Percentiles rank a stretch among this genome's conserved stretches.
These are phyloP conservation scores for Balaeniceps rex DNA, from an alignment of 2,113 vertebrate species.

Conservation along the genomic window DNA sequence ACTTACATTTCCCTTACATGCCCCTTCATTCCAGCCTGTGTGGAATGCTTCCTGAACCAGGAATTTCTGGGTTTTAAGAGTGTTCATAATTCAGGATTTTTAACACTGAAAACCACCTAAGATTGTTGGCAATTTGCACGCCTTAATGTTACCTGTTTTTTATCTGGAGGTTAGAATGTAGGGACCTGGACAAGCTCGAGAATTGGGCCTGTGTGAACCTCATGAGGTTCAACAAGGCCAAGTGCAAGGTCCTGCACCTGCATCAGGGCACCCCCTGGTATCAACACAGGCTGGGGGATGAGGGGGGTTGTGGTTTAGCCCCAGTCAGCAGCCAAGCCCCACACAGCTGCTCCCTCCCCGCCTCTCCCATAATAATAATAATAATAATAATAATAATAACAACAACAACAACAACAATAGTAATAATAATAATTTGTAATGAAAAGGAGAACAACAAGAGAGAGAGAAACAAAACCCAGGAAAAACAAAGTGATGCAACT, in stretches of 20 bases:
- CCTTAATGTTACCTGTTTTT: not conserved
- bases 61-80: not conserved
- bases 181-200: not conserved
- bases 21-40: not conserved
- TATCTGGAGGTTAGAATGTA: not conserved
- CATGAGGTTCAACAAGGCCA: not conserved
- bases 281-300: not conserved
- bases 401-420: too few relatives aligned
- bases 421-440: too few relatives aligned
- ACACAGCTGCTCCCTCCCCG: too few relatives aligned
- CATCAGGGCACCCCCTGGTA: rapidly evolving
- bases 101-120: not conserved
- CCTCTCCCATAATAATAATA: too few relatives aligned
- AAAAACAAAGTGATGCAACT: too few relatives aligned
- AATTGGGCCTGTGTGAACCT: not conserved
- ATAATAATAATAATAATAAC: too few relatives aligned
- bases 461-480: too few relatives aligned
- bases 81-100: not conserved
- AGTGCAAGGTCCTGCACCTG: not conserved
- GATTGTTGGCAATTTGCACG: not conserved
- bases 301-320: too few relatives aligned
- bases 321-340: too few relatives aligned
- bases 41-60: not conserved
- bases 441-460: too few relatives aligned
- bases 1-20: not conserved